Conservation (phyloP, 2,888 invertebrate species). For the Cremastobaeus sp. region DNA sequence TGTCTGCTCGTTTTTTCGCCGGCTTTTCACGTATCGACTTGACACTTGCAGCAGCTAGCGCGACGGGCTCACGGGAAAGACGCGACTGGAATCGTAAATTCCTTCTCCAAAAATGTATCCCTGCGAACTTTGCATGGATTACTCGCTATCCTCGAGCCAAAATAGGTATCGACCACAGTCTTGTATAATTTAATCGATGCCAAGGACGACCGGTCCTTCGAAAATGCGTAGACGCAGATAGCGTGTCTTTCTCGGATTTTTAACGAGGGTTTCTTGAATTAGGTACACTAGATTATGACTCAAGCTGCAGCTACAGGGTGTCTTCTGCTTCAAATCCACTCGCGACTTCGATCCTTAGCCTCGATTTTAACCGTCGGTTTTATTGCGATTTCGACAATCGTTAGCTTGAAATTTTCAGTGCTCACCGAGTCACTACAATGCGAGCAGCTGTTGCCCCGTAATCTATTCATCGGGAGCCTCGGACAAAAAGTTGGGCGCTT, state of each 20-base stretch:
- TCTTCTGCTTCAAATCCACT: no score
- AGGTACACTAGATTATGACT: conserved; percentile 26
- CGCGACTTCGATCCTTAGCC: no score
- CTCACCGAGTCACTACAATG: no score
- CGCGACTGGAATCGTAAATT: conserved; percentile 69
- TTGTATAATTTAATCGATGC: conserved; percentile 62
- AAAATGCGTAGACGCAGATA: conserved; percentile 58
- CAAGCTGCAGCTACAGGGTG: no score
- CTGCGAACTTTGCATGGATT: conserved; percentile 53
- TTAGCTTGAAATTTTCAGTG: no score
- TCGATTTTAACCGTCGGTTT: no score
- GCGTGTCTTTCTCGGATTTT: conserved; percentile 43
- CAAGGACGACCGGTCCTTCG: conserved; percentile 61
- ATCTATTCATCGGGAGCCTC: no score
- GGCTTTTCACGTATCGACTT: conserved; percentile 58
- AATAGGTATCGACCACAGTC: conserved; percentile 57
- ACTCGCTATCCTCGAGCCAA: conserved; percentile 55
- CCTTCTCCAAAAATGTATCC: conserved; percentile 57
- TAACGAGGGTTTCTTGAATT: conserved; percentile 47
- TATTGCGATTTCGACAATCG: no score
- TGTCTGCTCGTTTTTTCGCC: conserved; percentile 55
- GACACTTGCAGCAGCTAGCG: conserved; percentile 55
- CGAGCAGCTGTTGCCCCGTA: no score
- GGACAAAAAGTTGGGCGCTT: no score
- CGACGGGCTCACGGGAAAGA: conserved; percentile 52